phyloP scores from a whole-genome alignment of 1,140 invertebrate genomes.

The Semibalanus balanoides region DNA sequence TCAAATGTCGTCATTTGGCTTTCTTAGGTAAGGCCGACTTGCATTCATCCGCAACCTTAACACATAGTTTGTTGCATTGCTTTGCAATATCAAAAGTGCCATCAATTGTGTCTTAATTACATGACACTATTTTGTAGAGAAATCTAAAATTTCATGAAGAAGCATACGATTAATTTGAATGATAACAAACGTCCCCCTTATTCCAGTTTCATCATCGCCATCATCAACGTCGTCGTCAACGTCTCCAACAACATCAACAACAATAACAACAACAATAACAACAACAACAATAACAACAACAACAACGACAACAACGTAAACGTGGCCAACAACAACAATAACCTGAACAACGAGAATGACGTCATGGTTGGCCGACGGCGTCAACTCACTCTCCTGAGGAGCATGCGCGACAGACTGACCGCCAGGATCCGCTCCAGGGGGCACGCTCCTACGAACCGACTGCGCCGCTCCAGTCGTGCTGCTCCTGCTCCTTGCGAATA shows the following conservation, averaged over 20 bases:
- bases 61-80: too few relatives aligned
- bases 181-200: not conserved
- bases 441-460: not conserved
- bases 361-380: not conserved
- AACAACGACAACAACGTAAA: constrained; percentile 16
- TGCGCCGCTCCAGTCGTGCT: not conserved
- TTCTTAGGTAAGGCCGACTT: constrained; percentile 6
- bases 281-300: constrained; percentile 17
- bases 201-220: constrained; percentile 13
- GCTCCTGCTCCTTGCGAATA: too few relatives aligned
- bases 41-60: too few relatives aligned
- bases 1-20: constrained; percentile 15
- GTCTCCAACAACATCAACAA: constrained; percentile 17
- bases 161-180: too few relatives aligned
- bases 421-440: not conserved
- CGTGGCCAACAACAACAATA: constrained; percentile 16
- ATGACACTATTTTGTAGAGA: too few relatives aligned
- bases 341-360: constrained; percentile 16
- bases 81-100: too few relatives aligned
- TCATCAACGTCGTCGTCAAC: constrained; percentile 17
- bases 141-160: too few relatives aligned
- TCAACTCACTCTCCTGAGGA: not conserved
- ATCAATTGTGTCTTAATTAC: too few relatives aligned
- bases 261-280: constrained; percentile 18
- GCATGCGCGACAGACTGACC: not conserved